Conservation (phyloP, 2,888 invertebrate species). For the Drosophila borborema region DNA sequence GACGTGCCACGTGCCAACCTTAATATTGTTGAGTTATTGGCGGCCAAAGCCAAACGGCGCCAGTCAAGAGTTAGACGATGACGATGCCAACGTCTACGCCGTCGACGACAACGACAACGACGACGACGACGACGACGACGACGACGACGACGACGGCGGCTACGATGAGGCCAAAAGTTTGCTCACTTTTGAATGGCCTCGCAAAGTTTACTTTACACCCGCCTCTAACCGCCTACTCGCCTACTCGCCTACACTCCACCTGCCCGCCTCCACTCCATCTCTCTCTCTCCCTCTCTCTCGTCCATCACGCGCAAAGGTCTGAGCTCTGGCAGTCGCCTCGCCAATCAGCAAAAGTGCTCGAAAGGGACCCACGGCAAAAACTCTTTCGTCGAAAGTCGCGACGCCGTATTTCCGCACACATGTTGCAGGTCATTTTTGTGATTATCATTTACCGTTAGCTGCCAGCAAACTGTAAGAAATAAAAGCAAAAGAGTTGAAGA, state of each 20-base stretch:
- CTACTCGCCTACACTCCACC: background rate
- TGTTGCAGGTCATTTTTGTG: constrained; percentile 77
- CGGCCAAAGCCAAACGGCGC: constrained; percentile 76
- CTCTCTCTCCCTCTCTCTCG: background rate
- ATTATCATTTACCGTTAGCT: constrained; percentile 73
- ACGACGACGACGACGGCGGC: too few species aligned
- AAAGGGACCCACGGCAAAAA: constrained; percentile 55
- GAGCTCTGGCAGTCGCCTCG: constrained; percentile 41
- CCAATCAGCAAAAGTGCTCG: constrained; percentile 75
- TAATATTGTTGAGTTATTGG: constrained; percentile 82
- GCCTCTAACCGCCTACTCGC: background rate
- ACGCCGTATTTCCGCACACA: constrained; percentile 78
- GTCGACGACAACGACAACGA: constrained; percentile 3
- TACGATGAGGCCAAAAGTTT: constrained; percentile 73
- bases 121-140: constrained; percentile 8
- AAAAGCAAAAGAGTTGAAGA: background rate
- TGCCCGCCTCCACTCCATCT: background rate
- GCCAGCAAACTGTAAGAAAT: constrained; percentile 13
- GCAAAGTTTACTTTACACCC: constrained; percentile 50
- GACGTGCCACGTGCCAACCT: constrained; percentile 74
- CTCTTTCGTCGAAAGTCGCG: constrained; percentile 76
- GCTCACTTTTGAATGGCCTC: constrained; percentile 70
- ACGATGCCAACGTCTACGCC: background rate
- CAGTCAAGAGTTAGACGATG: constrained; percentile 75
- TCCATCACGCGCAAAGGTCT: constrained; percentile 5